Conservation (phyloP, 2,888 invertebrate genomes). For the Sipunculus nudus region DNA sequence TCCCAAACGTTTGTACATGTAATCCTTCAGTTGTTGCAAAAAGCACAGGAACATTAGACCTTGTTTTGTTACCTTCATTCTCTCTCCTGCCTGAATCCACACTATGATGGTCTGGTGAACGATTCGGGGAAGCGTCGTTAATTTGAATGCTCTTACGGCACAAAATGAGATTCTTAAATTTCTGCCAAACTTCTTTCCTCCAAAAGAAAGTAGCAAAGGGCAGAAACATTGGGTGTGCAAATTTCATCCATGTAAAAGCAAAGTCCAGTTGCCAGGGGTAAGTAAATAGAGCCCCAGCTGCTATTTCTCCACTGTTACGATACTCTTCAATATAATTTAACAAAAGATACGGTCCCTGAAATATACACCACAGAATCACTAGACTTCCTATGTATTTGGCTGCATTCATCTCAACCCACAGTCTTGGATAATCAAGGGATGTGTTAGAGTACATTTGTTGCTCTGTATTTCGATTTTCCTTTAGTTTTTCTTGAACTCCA, state of each 20-base stretch:
- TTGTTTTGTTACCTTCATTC: neutral
- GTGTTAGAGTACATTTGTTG: constrained; percentile 45
- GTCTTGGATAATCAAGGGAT: constrained; percentile 33
- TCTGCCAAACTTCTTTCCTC: constrained; percentile 56
- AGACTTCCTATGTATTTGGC: constrained; percentile 48
- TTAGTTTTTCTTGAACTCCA: constrained; percentile 40
- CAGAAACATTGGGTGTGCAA: constrained; percentile 50
- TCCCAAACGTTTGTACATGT: constrained; percentile 44
- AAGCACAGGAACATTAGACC: constrained; percentile 55
- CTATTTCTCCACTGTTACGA: constrained; percentile 15
- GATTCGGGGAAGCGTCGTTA: constrained; percentile 41
- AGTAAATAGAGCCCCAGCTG: constrained; percentile 22
- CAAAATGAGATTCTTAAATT: constrained; percentile 51
- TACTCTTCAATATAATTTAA: constrained; percentile 25
- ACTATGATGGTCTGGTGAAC: neutral
- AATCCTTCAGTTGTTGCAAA: constrained; percentile 61
- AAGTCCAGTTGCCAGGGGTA: constrained; percentile 52
- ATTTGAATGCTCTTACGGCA: constrained; percentile 58
- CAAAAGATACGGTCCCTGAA: constrained; percentile 50
- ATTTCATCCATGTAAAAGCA: constrained; percentile 55
- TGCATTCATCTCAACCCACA: constrained; percentile 44
- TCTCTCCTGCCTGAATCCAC: neutral
- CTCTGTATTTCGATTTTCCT: constrained; percentile 36
- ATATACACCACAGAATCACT: constrained; percentile 49
- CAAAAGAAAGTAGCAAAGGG: constrained; percentile 52